Evolutionary conservation across 2,113 vertebrate species (phyloP).

Genomic region (Apteryx owenii): DNA sequence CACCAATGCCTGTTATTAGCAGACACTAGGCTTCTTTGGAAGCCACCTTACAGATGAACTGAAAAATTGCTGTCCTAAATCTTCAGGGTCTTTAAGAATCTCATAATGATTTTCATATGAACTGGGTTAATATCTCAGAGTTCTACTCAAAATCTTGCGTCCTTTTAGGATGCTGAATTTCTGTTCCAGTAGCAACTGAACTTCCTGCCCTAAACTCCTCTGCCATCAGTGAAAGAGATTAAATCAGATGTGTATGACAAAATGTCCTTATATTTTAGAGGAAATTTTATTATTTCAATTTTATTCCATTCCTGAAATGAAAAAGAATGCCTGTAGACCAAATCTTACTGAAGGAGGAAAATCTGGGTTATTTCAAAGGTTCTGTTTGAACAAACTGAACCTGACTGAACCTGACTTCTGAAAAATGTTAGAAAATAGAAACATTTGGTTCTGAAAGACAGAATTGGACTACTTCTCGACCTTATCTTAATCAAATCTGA

Average conservation of each 20-base stretch:
- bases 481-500: fast-evolving
- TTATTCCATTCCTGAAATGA: neutral
- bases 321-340: neutral
- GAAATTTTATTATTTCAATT: neutral
- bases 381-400: neutral
- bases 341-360: neutral
- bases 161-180: neutral
- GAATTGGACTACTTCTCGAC: neutral
- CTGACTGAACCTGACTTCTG: neutral
- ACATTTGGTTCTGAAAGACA: neutral
- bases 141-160: neutral
- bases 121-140: neutral
- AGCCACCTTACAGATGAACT: neutral
- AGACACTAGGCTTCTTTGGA: neutral
- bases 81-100: neutral
- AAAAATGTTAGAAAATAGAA: neutral
- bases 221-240: neutral
- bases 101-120: neutral
- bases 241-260: neutral
- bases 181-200: neutral
- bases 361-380: neutral
- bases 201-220: neutral
- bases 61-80: neutral
- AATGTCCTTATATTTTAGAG: neutral
- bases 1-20: fast-evolving